A percentile compares a stretch with the other conserved stretches of the same genome.
These are phyloP conservation scores for Trematomus bernacchii DNA, from an alignment of 2,797 vertebrate species.

Conservation along the genomic window DNA sequence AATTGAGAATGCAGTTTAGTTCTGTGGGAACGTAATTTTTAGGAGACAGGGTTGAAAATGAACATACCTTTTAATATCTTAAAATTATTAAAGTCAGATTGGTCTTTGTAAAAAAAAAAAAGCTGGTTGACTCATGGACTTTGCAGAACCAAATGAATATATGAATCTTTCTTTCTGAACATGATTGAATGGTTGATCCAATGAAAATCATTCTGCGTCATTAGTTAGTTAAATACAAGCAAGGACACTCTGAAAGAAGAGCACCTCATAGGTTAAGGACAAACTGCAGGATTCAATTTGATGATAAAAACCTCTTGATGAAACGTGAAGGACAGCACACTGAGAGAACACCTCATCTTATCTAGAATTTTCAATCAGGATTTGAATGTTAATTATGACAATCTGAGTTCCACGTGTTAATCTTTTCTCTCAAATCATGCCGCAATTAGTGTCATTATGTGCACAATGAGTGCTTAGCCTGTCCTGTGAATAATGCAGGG, in stretches of 20 bases:
- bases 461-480: conserved; percentile 27
- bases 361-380: conserved; percentile 31
- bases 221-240: neutral
- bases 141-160: too few relatives aligned
- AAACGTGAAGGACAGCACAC: conserved; percentile 7
- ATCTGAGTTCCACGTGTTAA: conserved; percentile 26
- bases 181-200: too few relatives aligned
- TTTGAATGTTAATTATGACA: conserved; percentile 50
- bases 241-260: neutral
- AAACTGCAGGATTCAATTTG: conserved; percentile 18
- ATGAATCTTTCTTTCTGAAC: too few relatives aligned
- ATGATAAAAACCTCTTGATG: conserved; percentile 17
- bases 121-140: too few relatives aligned
- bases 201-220: neutral
- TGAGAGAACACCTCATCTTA: neutral
- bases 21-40: too few relatives aligned
- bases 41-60: too few relatives aligned
- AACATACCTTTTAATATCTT: too few relatives aligned
- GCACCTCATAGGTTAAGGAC: conserved; percentile 12
- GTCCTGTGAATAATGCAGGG: conserved; percentile 20
- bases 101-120: too few relatives aligned
- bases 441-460: conserved; percentile 54
- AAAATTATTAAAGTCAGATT: too few relatives aligned
- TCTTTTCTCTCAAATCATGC: conserved; percentile 43
- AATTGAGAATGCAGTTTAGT: too few relatives aligned